Evolutionary conservation across 53 echinoderm and acorn worm genomes (phyloP), one percentile per base, ranked within the genome.

Genomic region (Holothuria leucospilota): DNA sequence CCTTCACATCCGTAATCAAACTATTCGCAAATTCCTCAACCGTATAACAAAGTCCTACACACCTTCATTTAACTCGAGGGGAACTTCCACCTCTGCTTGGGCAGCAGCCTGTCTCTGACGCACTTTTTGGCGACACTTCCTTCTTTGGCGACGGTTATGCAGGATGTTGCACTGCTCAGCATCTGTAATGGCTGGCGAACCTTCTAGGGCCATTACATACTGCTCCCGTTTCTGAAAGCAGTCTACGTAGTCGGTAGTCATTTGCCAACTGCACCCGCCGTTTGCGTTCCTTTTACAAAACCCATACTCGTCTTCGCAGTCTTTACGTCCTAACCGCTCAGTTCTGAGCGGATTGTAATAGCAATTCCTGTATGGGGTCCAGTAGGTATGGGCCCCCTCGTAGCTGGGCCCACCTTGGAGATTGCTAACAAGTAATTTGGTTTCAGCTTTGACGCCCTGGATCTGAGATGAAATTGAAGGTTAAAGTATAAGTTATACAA

Each of bases 71-170:
- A 11, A 18, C 16, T 56, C 56, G 56, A 56, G 5, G 3, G 52
- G 1, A 56, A 56, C 16, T 15, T 2, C 56, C 18, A 18, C 18
- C 18, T 56, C 56, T 18, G 56, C 56, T 49, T 49, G 4, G 18
- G 56, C 15, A 56, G 56, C 15, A 4, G 15, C 56, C 56, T 2
- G 4, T 15, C 18, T 68, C 29, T 68, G 8, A 15, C 34, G 28
- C 1, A 68, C 23, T 34, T 6, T 3, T 25, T 68, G 28, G 29
- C 68, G 68, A 68, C 68, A 68, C 34, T 68, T 68, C 14, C 18
- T 28, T 68, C 68, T 68, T 68, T 68, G 68, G n/a, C 68, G 68
- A 0, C 68, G 68, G 7, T n/a, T 68, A 25, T 29, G 68, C 34
- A 68, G 34, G 29, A 68, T 18, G 7, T 68, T 23, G 34, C 68